Evolutionary conservation across 2,113 vertebrate species (phyloP).

Genomic region (Carassius carassius): DNA sequence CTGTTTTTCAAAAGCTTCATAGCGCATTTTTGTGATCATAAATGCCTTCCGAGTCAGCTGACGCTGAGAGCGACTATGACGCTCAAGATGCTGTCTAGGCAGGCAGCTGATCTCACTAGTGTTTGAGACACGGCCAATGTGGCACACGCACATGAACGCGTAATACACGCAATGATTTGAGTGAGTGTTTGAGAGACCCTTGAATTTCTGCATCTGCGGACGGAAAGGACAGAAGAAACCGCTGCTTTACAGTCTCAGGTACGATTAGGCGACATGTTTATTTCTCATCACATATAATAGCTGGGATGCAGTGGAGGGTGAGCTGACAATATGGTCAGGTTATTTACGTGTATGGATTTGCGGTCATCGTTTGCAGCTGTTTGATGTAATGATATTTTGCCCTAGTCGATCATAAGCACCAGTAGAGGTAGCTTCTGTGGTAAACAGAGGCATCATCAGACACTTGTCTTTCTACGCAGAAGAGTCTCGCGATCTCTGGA

Average conservation of each 20-base stretch:
- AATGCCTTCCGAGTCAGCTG: not conserved
- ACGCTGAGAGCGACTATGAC: not conserved
- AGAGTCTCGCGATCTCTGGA: not conserved
- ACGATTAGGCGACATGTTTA: not conserved
- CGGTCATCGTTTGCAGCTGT: not conserved
- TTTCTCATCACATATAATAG: not conserved
- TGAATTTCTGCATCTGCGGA: not conserved
- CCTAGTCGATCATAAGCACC: not conserved
- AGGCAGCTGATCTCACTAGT: constrained; percentile 1
- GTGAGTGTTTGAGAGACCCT: not conserved
- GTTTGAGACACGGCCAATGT: constrained; percentile 2
- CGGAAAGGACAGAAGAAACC: constrained; percentile 15
- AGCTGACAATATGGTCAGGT: not conserved
- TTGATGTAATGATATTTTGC: not conserved
- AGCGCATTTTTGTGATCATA: not conserved
- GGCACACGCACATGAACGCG: not conserved
- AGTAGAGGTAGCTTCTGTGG: too few species aligned
- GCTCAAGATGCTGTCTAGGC: constrained; percentile 1
- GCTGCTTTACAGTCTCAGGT: constrained; percentile 1
- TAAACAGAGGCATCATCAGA: not conserved
- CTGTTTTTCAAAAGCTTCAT: not conserved
- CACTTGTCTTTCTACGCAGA: not conserved
- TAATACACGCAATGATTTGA: not conserved
- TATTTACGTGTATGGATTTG: not conserved
- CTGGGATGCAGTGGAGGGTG: not conserved